Conservation (phyloP, 2,888 invertebrate species). For the Agrochola macilenta region DNA sequence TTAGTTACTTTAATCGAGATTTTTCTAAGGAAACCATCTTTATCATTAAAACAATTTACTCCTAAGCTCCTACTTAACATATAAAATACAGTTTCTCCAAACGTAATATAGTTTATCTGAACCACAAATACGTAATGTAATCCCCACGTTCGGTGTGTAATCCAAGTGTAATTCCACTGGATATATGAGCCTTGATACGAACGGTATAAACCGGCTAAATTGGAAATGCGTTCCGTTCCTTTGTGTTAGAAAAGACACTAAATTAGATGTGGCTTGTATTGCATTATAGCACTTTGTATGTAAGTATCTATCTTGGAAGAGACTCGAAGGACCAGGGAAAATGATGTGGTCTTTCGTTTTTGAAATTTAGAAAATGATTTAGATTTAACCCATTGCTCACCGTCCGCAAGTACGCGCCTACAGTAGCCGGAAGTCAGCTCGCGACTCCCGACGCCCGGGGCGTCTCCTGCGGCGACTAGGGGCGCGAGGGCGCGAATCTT, state of each 20-base stretch:
- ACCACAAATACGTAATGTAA: constrained; percentile 53
- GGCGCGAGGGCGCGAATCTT: too few relatives aligned
- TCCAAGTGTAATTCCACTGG: constrained; percentile 58
- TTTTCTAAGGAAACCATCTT: background rate
- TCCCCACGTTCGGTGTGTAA: constrained; percentile 55
- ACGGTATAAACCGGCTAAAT: constrained; percentile 52
- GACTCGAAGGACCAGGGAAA: background rate
- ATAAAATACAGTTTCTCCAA: constrained; percentile 35
- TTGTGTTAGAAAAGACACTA: constrained; percentile 45
- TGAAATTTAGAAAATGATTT: too few relatives aligned
- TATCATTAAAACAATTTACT: background rate
- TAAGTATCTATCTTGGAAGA: constrained; percentile 11
- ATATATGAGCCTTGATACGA: constrained; percentile 58
- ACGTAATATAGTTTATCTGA: constrained; percentile 45
- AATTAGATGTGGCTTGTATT: constrained; percentile 36
- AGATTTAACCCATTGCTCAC: too few relatives aligned
- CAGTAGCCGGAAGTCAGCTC: too few relatives aligned
- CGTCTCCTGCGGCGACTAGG: too few relatives aligned
- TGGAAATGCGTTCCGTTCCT: constrained; percentile 48
- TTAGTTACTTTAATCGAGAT: too few relatives aligned
- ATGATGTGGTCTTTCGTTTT: background rate
- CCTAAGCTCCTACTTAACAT: background rate
- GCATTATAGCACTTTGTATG: constrained; percentile 35
- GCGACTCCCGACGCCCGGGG: too few relatives aligned
- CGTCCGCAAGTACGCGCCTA: too few relatives aligned